These are phyloP conservation scores for Nannoperca australis DNA, from an alignment of 2,797 vertebrate genomes.

Conservation along the genomic window DNA sequence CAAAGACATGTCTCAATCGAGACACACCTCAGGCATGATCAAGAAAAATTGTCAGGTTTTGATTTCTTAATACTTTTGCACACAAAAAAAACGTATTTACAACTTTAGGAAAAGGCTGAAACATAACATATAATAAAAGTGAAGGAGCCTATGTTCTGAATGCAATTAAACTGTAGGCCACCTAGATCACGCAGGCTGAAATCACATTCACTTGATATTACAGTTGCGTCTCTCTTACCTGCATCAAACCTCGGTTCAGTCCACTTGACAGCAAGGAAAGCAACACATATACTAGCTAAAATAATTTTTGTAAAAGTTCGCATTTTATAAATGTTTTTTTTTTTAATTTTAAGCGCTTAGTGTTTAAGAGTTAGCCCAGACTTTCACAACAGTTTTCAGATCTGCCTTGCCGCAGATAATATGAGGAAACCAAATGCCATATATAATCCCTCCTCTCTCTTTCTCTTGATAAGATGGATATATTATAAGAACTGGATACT, in stretches of 20 bases:
- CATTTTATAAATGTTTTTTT: slow-evolving; percentile 56
- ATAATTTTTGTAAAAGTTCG: slow-evolving; percentile 53
- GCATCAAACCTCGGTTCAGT: slow-evolving; percentile 71
- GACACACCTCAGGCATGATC: too few species aligned
- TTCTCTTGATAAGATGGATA: too few species aligned
- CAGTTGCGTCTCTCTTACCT: slow-evolving; percentile 60
- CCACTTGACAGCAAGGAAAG: slow-evolving; percentile 71
- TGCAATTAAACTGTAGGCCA: too few species aligned
- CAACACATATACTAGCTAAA: slow-evolving; percentile 51
- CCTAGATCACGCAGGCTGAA: too few species aligned
- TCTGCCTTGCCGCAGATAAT: background rate
- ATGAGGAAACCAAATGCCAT: background rate
- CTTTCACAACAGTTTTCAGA: background rate
- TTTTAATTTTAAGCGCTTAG: background rate
- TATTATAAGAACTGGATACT: too few species aligned
- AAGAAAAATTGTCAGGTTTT: too few species aligned
- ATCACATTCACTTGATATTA: background rate
- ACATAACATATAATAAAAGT: too few species aligned
- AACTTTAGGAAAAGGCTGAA: too few species aligned
- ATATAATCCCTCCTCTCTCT: slow-evolving; percentile 10
- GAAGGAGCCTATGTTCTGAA: too few species aligned
- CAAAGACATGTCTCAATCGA: too few species aligned
- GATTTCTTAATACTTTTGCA: too few species aligned
- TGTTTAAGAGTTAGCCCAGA: background rate
- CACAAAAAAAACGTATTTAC: too few species aligned